phyloP scores from a whole-genome alignment of 2,113 vertebrate genomes.

The Jacana jacana region DNA sequence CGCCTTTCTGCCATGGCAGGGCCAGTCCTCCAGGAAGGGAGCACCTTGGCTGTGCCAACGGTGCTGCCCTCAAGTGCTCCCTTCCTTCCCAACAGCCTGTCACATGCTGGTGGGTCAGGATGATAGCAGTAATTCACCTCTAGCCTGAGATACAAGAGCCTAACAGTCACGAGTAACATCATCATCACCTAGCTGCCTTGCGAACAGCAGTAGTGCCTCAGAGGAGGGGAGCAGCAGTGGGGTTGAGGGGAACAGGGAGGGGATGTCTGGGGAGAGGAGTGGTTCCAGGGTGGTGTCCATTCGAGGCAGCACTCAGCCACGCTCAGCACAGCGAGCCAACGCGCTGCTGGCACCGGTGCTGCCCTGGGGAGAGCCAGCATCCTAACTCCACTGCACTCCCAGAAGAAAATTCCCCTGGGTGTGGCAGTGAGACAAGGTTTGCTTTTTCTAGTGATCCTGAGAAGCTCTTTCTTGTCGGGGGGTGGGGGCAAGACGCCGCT shows the following conservation, averaged over 20 bases:
- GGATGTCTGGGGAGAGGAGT: background rate
- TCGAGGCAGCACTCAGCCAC: background rate
- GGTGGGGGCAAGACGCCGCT: background rate
- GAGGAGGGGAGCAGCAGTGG: background rate
- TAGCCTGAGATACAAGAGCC: background rate
- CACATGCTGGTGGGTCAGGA: rapidly evolving
- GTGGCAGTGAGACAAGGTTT: background rate
- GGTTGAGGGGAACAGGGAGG: background rate
- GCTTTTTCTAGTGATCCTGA: background rate
- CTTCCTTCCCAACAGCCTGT: background rate
- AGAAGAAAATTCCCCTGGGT: background rate
- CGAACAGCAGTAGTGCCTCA: background rate
- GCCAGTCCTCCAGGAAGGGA: background rate
- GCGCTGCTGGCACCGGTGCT: background rate
- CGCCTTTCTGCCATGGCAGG: background rate
- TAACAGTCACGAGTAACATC: background rate
- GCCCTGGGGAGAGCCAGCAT: background rate
- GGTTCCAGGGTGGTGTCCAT: rapidly evolving
- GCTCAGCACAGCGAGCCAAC: rapidly evolving
- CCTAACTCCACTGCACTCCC: background rate
- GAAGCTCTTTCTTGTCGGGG: background rate
- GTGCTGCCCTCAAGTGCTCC: rapidly evolving
- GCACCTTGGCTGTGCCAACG: background rate
- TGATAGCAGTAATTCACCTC: background rate
- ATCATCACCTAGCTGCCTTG: background rate